Conservation (phyloP, 2,888 invertebrate genomes). For the Campoplex capitator region DNA sequence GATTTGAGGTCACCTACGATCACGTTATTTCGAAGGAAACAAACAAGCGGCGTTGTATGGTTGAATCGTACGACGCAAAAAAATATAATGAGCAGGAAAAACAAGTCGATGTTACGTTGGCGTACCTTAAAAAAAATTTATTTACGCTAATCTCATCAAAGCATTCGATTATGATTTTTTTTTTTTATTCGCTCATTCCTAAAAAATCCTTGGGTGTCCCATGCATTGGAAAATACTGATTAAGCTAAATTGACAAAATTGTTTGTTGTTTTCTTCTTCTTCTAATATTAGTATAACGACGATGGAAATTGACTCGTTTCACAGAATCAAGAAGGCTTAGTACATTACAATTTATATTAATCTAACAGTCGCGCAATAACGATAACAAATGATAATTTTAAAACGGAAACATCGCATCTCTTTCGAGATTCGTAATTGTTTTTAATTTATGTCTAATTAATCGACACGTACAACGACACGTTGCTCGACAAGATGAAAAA, state of each 20-base stretch:
- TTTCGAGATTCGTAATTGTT: slow-evolving; percentile 19
- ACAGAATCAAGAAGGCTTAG: slow-evolving; percentile 46
- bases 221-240: slow-evolving; percentile 63
- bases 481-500: slow-evolving; percentile 25
- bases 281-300: slow-evolving; percentile 53
- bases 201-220: slow-evolving; percentile 31
- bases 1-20: slow-evolving; percentile 14
- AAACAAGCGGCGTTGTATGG: slow-evolving; percentile 13
- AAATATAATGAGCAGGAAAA: neutral
- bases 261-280: slow-evolving; percentile 1
- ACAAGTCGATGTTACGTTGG: neutral
- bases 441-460: slow-evolving; percentile 47
- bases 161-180: slow-evolving; percentile 13
- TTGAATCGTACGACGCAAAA: neutral
- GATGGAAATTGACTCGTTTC: slow-evolving; percentile 43
- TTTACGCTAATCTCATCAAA: slow-evolving; percentile 13
- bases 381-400: slow-evolving; percentile 60
- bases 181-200: slow-evolving; percentile 3
- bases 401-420: slow-evolving; percentile 32
- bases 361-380: slow-evolving; percentile 65
- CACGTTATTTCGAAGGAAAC: slow-evolving; percentile 26
- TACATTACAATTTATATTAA: slow-evolving; percentile 48
- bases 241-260: slow-evolving; percentile 53
- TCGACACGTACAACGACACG: slow-evolving; percentile 14
- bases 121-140: slow-evolving; percentile 11